Evolutionary conservation across 2,113 vertebrate species (phyloP), one percentile per base, ranked within the genome.

Genomic region (Steatornis caripensis): DNA sequence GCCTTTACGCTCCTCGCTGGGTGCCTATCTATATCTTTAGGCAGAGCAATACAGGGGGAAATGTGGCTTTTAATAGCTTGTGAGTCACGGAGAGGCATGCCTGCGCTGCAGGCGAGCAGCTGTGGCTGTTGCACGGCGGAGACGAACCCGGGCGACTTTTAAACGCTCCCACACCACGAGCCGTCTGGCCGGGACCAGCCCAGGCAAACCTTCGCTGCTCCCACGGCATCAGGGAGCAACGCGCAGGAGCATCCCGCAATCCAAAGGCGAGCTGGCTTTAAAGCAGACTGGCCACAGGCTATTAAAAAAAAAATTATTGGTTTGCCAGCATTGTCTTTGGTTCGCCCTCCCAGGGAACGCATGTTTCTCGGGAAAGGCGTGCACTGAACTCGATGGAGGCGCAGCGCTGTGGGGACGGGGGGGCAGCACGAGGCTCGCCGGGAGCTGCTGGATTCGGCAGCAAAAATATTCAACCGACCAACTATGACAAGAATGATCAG

Each of bases 151-250:
- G 78, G 74, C 0, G 2, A 54, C 37, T 90, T 70, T 37, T 64
- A 75, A 77, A 65, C 0, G 2, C 27, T 84, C 26, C n/a, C 49
- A 53, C 3, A 24, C 9, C 60, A 57, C 45, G 45, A 39, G 19
- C 64, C 9, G 0, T 7, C 0, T 2, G 14, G 32, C 57, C 0
- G 0, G 43, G 41, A 55, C 37, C 66, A 62, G 65, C n/a, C 32
- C 2, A 4, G 45, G n/a, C 2, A 1, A 70, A 30, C 37, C 34
- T 48, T 20, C n/a, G 46, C 41, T 11, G 15, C 79, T 88, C 22
- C 37, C 37, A 6, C 1, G 3, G 55, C 20, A 5, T 2, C 2
- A 2, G 65, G 41, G 49, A 71, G 41, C 61, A 39, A 2, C 1
- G 5, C 2, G 1, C 29, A 1, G 14, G 41, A 89, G 39, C 71